Evolutionary conservation across 1,140 invertebrate species (phyloP).

Genomic region (Odontomachus brunneus): DNA sequence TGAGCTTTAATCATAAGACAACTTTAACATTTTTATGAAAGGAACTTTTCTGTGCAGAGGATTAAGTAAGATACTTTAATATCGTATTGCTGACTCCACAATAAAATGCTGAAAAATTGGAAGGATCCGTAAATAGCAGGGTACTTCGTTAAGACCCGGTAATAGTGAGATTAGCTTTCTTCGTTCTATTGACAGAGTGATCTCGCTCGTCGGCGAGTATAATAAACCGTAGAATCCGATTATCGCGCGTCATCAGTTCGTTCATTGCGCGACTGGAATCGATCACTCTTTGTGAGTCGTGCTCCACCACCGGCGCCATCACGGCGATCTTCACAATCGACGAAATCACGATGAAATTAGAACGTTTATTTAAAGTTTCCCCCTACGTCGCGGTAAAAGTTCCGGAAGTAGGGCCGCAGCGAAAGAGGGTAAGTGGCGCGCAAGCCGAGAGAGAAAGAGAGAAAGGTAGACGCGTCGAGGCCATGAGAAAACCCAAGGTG

Average conservation of each 20-base stretch:
- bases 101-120: slow-evolving; percentile 23
- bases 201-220: slow-evolving; percentile 17
- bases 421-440: neutral
- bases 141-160: neutral
- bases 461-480: neutral
- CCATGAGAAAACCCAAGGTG: slow-evolving; percentile 24
- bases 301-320: neutral
- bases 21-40: slow-evolving; percentile 17
- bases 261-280: slow-evolving; percentile 27
- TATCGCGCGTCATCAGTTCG: slow-evolving; percentile 12
- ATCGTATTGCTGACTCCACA: neutral
- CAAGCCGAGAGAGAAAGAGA: neutral
- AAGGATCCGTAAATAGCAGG: neutral
- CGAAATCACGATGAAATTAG: slow-evolving; percentile 33
- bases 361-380: slow-evolving; percentile 31
- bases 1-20: neutral
- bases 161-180: slow-evolving; percentile 4
- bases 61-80: slow-evolving; percentile 6
- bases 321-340: slow-evolving; percentile 19
- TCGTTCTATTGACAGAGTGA: slow-evolving; percentile 8
- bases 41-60: neutral
- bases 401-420: slow-evolving; percentile 36
- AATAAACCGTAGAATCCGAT: slow-evolving; percentile 43
- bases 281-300: slow-evolving; percentile 12
- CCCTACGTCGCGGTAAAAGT: neutral